Conservation (phyloP, 1,140 invertebrate genomes). For the Metopolophium dirhodum region DNA sequence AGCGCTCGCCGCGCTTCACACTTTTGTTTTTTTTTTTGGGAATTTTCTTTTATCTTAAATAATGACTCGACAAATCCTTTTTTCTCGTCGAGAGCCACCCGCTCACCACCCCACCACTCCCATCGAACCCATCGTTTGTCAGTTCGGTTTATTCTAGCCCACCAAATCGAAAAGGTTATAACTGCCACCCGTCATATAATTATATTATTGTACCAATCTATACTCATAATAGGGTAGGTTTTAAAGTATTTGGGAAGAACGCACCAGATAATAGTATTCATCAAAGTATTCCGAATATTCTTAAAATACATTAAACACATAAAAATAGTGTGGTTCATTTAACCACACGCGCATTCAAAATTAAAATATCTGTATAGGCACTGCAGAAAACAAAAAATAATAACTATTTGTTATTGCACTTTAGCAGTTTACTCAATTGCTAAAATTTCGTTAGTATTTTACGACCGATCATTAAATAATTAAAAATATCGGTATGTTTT, state of each 20-base stretch:
- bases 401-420: too few species aligned
- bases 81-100: not conserved
- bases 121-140: not conserved
- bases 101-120: not conserved
- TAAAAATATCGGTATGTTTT: not conserved
- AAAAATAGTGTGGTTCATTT: too few species aligned
- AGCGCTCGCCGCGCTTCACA: not conserved
- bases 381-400: too few species aligned
- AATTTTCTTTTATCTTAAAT: slow-evolving; percentile 32
- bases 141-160: not conserved
- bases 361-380: too few species aligned
- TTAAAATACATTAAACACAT: not conserved
- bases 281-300: not conserved
- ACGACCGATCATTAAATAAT: not conserved
- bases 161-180: not conserved
- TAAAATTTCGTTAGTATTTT: not conserved
- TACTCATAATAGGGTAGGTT: not conserved
- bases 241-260: not conserved
- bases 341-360: too few species aligned
- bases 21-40: slow-evolving; percentile 31
- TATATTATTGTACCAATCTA: not conserved
- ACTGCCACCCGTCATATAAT: not conserved
- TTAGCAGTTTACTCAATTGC: not conserved
- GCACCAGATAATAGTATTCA: not conserved
- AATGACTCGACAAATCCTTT: slow-evolving; percentile 17